Evolutionary conservation across 2,888 invertebrate genomes (phyloP).

Genomic region (Orchesella flavescens): DNA sequence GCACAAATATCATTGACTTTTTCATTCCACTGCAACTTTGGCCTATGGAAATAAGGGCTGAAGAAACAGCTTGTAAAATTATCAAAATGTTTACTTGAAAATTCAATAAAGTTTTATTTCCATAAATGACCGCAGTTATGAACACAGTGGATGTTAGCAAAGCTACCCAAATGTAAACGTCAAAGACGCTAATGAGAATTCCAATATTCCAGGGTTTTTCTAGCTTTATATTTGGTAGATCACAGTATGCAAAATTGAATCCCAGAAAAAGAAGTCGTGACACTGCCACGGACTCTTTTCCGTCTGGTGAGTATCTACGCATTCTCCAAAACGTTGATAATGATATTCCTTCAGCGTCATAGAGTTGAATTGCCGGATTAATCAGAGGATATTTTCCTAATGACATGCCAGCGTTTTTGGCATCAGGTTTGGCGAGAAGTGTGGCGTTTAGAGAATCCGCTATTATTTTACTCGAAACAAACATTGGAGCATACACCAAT

Average conservation of each 20-base stretch:
- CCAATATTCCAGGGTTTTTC: conserved; percentile 8
- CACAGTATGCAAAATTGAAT: conserved; percentile 35
- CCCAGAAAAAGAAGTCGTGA: neutral
- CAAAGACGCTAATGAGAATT: conserved; percentile 5
- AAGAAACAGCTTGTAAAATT: neutral
- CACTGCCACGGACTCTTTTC: neutral
- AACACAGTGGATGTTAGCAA: neutral
- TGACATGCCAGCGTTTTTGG: neutral
- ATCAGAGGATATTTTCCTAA: neutral
- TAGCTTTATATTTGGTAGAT: neutral
- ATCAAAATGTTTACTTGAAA: neutral
- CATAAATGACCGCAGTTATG: too few relatives aligned
- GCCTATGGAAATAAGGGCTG: neutral
- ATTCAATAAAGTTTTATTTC: neutral
- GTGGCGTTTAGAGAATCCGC: neutral
- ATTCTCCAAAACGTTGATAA: neutral
- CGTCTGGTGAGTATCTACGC: neutral
- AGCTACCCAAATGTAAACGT: neutral
- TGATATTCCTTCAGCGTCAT: neutral
- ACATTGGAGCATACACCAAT: neutral
- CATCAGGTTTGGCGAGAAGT: neutral
- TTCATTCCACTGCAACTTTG: neutral
- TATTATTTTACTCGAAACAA: neutral
- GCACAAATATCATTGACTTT: neutral
- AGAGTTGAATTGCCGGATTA: neutral